phyloP scores from a whole-genome alignment of 2,113 vertebrate species.

The Rhagologus leucostigma region DNA sequence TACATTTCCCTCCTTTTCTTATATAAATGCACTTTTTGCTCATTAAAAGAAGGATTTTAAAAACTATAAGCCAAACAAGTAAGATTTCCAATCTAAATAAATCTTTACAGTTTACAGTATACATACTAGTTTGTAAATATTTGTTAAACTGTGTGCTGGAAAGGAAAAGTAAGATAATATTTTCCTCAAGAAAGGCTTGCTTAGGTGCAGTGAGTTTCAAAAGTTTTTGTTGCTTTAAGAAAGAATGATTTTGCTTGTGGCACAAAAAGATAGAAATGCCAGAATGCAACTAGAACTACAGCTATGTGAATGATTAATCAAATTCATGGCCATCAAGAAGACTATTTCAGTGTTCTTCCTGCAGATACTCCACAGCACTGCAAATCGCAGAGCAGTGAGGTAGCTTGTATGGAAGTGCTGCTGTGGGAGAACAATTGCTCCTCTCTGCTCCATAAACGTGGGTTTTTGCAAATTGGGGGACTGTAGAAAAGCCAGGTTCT shows the following conservation, averaged over 20 bases:
- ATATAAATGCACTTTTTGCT: neutral
- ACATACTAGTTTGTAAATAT: neutral
- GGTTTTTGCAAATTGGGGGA: neutral
- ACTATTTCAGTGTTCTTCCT: neutral
- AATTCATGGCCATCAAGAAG: neutral
- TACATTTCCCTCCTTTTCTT: neutral
- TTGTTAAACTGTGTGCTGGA: neutral
- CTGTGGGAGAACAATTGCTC: neutral
- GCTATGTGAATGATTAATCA: neutral
- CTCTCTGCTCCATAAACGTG: neutral
- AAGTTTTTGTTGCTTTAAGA: neutral
- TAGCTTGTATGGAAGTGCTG: neutral
- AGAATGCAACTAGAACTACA: neutral
- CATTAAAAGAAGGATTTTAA: neutral
- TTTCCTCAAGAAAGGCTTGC: neutral
- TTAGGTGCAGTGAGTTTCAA: neutral
- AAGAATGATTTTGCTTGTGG: neutral
- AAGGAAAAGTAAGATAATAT: neutral
- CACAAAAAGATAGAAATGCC: neutral
- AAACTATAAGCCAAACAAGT: neutral
- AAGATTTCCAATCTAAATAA: neutral
- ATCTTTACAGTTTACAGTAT: neutral
- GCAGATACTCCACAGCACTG: neutral
- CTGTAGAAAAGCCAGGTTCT: neutral
- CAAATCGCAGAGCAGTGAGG: neutral